phyloP scores from a whole-genome alignment of 2,888 invertebrate genomes.

The Diloba caeruleocephala region DNA sequence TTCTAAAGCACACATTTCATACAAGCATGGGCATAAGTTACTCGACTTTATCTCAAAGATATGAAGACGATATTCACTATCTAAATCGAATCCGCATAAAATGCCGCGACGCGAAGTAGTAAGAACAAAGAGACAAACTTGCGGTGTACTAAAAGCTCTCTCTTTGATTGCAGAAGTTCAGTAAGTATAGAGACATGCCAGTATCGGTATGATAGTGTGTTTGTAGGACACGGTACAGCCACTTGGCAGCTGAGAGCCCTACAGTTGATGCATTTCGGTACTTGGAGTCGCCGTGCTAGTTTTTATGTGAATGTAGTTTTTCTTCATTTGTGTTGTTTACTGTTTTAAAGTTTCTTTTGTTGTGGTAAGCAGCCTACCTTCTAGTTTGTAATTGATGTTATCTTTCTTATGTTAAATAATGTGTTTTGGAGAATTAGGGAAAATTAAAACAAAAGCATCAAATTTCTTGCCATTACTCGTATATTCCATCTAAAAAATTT shows the following conservation, averaged over 20 bases:
- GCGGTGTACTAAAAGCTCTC: constrained; percentile 75
- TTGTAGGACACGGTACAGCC: constrained; percentile 59
- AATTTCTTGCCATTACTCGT: too few relatives aligned
- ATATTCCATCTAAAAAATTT: too few relatives aligned
- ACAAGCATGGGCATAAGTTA: too few relatives aligned
- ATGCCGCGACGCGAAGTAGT: constrained; percentile 21
- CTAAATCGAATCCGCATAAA: constrained; percentile 35
- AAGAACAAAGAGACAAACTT: constrained; percentile 64
- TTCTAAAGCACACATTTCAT: too few relatives aligned
- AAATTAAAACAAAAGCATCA: too few relatives aligned
- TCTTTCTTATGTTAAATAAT: too few relatives aligned
- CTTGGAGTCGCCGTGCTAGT: constrained; percentile 59
- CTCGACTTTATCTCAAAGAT: too few relatives aligned
- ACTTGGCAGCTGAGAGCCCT: constrained; percentile 68
- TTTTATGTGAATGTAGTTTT: constrained; percentile 49
- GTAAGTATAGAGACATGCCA: constrained; percentile 39
- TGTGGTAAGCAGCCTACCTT: constrained; percentile 10
- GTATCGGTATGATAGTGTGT: constrained; percentile 50
- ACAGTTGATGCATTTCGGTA: constrained; percentile 76
- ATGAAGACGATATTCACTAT: not conserved
- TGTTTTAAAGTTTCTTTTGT: constrained; percentile 12
- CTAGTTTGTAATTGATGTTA: not conserved
- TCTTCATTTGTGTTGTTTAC: constrained; percentile 35
- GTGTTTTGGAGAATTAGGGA: too few relatives aligned
- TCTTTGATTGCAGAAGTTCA: constrained; percentile 75